phyloP scores from a whole-genome alignment of 2,113 vertebrate species.

The Hepsetus odoe region DNA sequence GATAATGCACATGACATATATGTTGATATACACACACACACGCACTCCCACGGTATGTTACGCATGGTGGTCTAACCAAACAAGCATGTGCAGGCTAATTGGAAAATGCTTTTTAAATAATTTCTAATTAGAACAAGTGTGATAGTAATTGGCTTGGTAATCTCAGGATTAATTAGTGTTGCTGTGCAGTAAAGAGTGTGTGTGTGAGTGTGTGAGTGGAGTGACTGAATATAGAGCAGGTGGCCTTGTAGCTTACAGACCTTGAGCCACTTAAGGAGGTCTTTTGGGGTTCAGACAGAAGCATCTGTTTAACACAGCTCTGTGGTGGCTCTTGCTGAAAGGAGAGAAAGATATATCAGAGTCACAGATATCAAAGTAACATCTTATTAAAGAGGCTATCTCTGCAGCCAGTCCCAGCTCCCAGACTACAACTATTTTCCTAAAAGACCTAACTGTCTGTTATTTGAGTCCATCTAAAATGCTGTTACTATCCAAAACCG shows the following conservation, averaged over 20 bases:
- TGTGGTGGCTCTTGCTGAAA: constrained; percentile 85
- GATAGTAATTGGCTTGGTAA: constrained; percentile 89
- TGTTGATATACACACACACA: constrained; percentile 17
- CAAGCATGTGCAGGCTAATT: constrained; percentile 86
- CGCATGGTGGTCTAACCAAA: constrained; percentile 69
- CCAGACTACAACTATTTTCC: background rate
- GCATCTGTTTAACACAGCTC: constrained; percentile 83
- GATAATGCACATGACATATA: no score
- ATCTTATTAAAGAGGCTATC: constrained; percentile 73
- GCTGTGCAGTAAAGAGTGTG: constrained; percentile 74
- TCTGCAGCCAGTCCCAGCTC: background rate
- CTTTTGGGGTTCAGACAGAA: constrained; percentile 87
- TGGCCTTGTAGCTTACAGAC: constrained; percentile 85
- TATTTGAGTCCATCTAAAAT: constrained; percentile 16
- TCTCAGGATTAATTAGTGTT: constrained; percentile 92
- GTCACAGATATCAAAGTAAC: constrained; percentile 85
- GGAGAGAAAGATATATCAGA: constrained; percentile 90
- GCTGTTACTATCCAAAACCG: constrained; percentile 1
- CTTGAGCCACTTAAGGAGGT: constrained; percentile 86
- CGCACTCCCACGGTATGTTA: constrained; percentile 6
- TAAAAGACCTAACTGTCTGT: constrained; percentile 3
- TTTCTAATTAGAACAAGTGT: constrained; percentile 91
- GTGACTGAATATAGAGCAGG: constrained; percentile 74
- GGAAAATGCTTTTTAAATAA: constrained; percentile 87
- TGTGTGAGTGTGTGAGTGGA: constrained; percentile 74